Evolutionary conservation across 2,797 vertebrate genomes (phyloP).

Genomic region (Gastrophryne carolinensis): DNA sequence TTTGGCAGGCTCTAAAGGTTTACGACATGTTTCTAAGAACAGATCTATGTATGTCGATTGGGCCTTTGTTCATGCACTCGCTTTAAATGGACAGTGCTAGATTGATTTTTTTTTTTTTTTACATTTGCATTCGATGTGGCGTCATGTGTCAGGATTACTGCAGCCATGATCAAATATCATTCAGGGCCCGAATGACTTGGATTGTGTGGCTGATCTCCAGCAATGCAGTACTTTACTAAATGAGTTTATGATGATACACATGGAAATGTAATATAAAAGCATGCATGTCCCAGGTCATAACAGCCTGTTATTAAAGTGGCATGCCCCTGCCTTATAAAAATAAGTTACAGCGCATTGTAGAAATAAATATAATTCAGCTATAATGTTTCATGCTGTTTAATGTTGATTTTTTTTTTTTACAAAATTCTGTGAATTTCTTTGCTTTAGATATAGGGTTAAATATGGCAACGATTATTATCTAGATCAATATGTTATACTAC

Average conservation of each 20-base stretch:
- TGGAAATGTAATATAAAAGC: not conserved
- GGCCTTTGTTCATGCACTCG: constrained; percentile 14
- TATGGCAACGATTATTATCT: too few relatives aligned
- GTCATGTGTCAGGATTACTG: constrained; percentile 6
- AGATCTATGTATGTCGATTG: not conserved
- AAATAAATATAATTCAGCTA: too few relatives aligned
- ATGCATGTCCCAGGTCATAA: too few relatives aligned
- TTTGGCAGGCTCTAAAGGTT: not conserved
- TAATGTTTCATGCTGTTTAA: too few relatives aligned
- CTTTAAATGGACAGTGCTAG: not conserved
- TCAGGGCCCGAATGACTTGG: not conserved
- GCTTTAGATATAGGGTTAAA: too few relatives aligned
- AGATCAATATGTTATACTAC: too few relatives aligned
- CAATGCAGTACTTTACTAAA: not conserved
- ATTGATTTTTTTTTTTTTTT: not conserved
- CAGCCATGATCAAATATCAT: not conserved
- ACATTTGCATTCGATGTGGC: constrained; percentile 7
- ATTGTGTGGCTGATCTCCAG: not conserved
- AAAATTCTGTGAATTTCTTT: too few relatives aligned
- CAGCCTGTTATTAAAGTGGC: too few relatives aligned
- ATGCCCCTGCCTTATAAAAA: too few relatives aligned
- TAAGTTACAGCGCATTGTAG: too few relatives aligned
- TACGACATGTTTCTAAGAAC: not conserved
- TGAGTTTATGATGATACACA: not conserved
- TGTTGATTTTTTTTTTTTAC: too few relatives aligned